phyloP scores from a whole-genome alignment of 2,888 invertebrate genomes.

The Trachelus troglodyta region DNA sequence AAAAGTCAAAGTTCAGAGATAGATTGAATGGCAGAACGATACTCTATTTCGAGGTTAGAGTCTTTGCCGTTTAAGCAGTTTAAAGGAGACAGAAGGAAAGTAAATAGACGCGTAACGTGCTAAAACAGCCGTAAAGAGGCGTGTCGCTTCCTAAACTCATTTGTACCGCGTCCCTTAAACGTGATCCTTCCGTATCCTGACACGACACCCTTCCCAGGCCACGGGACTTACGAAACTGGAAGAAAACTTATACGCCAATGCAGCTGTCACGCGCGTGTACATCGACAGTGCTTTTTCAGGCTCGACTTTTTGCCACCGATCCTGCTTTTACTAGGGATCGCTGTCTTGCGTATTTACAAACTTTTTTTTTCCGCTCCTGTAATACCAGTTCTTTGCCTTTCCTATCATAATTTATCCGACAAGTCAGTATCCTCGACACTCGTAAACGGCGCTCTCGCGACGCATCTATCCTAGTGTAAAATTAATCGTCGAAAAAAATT shows the following conservation, averaged over 20 bases:
- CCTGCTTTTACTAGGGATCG: background rate
- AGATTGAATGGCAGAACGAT: background rate
- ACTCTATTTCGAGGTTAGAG: background rate
- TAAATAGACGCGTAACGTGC: slow-evolving; percentile 43
- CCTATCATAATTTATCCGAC: background rate
- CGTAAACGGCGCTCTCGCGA: background rate
- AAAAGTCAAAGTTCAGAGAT: background rate
- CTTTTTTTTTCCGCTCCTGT: slow-evolving; percentile 19
- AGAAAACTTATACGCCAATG: slow-evolving; percentile 18
- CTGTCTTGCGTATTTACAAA: slow-evolving; percentile 31
- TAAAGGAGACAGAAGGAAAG: slow-evolving; percentile 23
- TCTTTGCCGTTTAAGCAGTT: background rate
- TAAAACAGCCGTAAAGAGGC: slow-evolving; percentile 56
- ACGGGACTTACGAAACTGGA: slow-evolving; percentile 7
- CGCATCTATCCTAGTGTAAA: background rate
- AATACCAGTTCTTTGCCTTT: background rate
- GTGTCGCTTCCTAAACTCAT: slow-evolving; percentile 63
- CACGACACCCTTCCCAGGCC: slow-evolving; percentile 4
- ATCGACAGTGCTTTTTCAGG: slow-evolving; percentile 18
- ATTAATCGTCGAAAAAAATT: background rate
- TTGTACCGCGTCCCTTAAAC: slow-evolving; percentile 52
- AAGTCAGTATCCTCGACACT: background rate
- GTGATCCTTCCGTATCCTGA: slow-evolving; percentile 53
- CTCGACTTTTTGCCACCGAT: slow-evolving; percentile 8
- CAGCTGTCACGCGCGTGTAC: slow-evolving; percentile 31